A percentile compares a stretch with the other conserved stretches of the same genome.
Conservation (phyloP, 2,797 vertebrate genomes). For the Thripadectes ignobilis region DNA sequence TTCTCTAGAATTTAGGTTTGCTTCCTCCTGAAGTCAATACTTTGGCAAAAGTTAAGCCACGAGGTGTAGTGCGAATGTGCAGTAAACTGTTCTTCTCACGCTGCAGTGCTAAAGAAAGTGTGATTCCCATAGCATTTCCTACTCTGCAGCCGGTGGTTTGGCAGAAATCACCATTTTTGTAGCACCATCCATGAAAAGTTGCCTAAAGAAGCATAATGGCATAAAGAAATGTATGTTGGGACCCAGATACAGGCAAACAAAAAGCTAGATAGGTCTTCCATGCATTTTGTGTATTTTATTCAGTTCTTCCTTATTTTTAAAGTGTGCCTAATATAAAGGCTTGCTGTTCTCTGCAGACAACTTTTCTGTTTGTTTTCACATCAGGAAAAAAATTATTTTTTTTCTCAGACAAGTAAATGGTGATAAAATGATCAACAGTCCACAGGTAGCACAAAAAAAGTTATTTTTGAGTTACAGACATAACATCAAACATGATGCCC, state of each 20-base stretch:
- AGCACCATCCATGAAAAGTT: neutral
- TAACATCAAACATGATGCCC: fast-evolving
- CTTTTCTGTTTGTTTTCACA: neutral
- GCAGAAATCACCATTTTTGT: neutral
- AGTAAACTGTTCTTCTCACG: neutral
- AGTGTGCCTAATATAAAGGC: neutral
- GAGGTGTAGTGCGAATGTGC: fast-evolving
- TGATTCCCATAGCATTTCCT: neutral
- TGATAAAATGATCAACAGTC: neutral
- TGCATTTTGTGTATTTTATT: neutral
- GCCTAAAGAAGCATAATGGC: neutral
- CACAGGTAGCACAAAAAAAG: neutral
- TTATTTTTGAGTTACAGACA: neutral
- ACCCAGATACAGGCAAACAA: neutral
- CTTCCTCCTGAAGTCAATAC: neutral
- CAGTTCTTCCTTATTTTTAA: neutral
- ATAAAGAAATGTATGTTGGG: neutral
- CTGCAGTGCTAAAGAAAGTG: neutral
- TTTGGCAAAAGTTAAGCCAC: neutral
- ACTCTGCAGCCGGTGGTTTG: neutral
- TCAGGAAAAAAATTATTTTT: neutral
- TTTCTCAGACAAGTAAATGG: neutral
- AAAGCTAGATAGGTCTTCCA: neutral
- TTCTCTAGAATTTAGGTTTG: neutral
- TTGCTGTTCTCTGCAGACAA: neutral